Evolutionary conservation across 2,113 vertebrate genomes (phyloP), one percentile per base, ranked within the genome.

Genomic region (Lepidothrix coronata): DNA sequence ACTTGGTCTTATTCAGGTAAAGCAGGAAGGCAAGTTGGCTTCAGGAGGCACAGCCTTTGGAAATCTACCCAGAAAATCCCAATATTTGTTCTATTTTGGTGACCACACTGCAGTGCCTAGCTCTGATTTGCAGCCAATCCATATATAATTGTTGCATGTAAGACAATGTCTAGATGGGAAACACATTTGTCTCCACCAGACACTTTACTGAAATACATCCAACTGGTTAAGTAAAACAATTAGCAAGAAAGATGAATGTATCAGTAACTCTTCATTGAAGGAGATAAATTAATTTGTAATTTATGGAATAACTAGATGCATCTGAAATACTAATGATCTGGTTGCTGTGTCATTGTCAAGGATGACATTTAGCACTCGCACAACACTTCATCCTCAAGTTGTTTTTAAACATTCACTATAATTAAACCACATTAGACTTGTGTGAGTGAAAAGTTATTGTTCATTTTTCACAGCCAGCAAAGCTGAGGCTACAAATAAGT

Each of bases 401-500:
- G 73, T 81, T 95, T 95, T 93, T 79, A 93, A 95, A 82, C 58
- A 66, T 83, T 70, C 55, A 39, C 75, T 85, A 8, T 85, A 96
- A 93, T 82, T 80, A 89, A 94, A 51, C n/a, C 74, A 51, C 85
- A 83, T 95, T 52, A 81, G 14, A 59, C 39, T 81, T 41, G 30
- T 37, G 11, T 67, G 57, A 62, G 73, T 51, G 43, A 87, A 75
- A 76, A 71, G 80, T 80, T 92, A 76, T 33, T 54, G 85, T 62
- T 82, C n/a, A 5, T 72, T 57, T 66, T 76, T 80, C 81, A 89
- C 67, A 89, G 85, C 35, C 65, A 92, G 85, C 70, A 87, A 86
- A 85, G 71, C 71, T 68, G 71, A 77, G 63, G 54, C 74, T 82
- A 79, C 81, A 58, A 14, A 5, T 3, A 20, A 88, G 30, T 33